Evolutionary conservation across 2,888 invertebrate species (phyloP).

Genomic region (Catocala nupta): DNA sequence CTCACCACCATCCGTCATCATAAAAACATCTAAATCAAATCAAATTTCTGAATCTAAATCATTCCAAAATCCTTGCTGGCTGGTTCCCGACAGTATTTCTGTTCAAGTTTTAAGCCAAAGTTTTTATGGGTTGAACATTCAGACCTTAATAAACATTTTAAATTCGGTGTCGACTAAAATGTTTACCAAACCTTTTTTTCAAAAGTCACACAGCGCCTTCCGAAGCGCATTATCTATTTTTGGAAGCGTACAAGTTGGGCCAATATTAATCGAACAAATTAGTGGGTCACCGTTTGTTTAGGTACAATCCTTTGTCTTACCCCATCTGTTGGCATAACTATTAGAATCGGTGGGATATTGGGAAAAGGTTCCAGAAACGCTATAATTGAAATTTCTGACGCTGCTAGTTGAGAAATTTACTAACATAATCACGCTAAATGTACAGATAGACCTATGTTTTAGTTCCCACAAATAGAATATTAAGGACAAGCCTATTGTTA

Average conservation of each 20-base stretch:
- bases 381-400: constrained; percentile 14
- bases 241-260: constrained; percentile 53
- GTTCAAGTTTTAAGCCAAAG: too few species aligned
- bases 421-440: background rate
- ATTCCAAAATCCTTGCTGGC: too few species aligned
- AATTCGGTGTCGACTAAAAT: constrained; percentile 3
- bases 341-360: constrained; percentile 39
- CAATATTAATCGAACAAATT: constrained; percentile 73
- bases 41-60: too few species aligned
- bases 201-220: constrained; percentile 21
- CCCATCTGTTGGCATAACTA: constrained; percentile 40
- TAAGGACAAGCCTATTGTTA: too few species aligned
- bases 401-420: too few species aligned
- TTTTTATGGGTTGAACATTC: too few species aligned
- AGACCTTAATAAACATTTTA: constrained; percentile 12
- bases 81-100: too few species aligned
- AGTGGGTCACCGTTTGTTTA: constrained; percentile 56
- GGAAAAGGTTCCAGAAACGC: constrained; percentile 34
- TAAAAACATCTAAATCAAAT: too few species aligned
- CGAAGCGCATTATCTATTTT: constrained; percentile 49
- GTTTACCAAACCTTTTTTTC: constrained; percentile 13
- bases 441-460: too few species aligned
- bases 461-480: too few species aligned
- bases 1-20: too few species aligned
- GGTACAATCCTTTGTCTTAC: constrained; percentile 47